Evolutionary conservation across 2,113 vertebrate genomes (phyloP), one percentile per base, ranked within the genome.

Genomic region (Oceanodroma tethys): DNA sequence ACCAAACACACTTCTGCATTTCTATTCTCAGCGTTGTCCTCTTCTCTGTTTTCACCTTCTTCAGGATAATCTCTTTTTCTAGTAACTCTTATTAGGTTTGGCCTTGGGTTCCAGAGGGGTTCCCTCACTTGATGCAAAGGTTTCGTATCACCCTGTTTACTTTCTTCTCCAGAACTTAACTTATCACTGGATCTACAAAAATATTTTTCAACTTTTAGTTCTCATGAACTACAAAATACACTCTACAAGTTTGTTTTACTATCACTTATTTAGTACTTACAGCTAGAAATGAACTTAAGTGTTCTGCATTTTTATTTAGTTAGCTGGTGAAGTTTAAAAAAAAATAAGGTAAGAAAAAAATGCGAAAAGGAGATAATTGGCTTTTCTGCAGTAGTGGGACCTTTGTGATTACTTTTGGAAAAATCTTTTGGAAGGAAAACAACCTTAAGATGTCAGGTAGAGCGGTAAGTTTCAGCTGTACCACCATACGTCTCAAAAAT

Each of bases 181-280:
- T 88, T 78, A 74, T 58, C 74, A 47, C 20, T 83, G 18, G 43
- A 92, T 27, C 96, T 97, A 80, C 14, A 78, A 92, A 95, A 95
- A 75, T 10, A 89, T 32, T 56, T 89, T 86, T 66, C 59, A 93
- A 43, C 14, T 79, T 81, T 82, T 55, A 81, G 13, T 32, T 47
- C 32, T 45, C 20, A 81, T 13, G 15, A 47, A 78, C 15, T 34
- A 67, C 8, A 43, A 92, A 90, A 82, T 5, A 66, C 3, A 53
- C 18, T 52, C 30, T 56, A 30, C 3, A 90, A 67, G 19, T 13
- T 25, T 90, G 17, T 8, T 25, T 76, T 42, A 23, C 56, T 55
- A 43, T 60, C 17, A 81, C 34, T 16, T 81, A 82, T 50, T 63
- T 40, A 79, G 20, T 48, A 81, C 4, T 48, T 70, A 4, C 14